These are phyloP conservation scores for Cichlasoma orientale DNA, from an alignment of 2,797 vertebrate genomes.

Conservation along the genomic window DNA sequence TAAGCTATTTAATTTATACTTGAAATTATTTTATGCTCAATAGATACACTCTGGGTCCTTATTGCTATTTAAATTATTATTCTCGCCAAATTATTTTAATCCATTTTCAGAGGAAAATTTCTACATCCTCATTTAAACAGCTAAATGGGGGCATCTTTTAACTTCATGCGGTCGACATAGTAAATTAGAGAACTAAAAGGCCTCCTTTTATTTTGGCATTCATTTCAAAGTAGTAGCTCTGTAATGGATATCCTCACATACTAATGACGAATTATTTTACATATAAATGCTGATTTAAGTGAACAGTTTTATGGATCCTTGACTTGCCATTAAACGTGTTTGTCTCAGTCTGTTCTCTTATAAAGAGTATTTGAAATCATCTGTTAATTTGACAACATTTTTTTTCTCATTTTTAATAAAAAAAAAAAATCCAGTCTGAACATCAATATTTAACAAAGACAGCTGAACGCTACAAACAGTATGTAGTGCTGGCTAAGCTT, in stretches of 20 bases:
- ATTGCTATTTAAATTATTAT: conserved; percentile 87
- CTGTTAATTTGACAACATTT: no score
- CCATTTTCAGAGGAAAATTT: conserved; percentile 83
- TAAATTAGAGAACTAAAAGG: conserved; percentile 80
- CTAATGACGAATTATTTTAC: conserved; percentile 75
- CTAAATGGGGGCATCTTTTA: conserved; percentile 86
- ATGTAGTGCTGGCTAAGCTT: conserved; percentile 1
- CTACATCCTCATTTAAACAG: conserved; percentile 83
- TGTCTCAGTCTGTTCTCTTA: conserved; percentile 57
- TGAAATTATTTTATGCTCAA: conserved; percentile 85
- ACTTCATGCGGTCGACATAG: conserved; percentile 78
- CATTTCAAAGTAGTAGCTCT: conserved; percentile 77
- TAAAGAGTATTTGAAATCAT: conserved; percentile 32
- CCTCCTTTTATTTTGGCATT: conserved; percentile 76
- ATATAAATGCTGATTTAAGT: conserved; percentile 74
- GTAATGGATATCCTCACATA: conserved; percentile 77
- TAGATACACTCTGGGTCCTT: conserved; percentile 83
- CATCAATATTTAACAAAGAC: conserved; percentile 33
- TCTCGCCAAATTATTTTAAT: conserved; percentile 87
- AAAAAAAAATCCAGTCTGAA: conserved; percentile 18
- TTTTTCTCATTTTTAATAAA: no score
- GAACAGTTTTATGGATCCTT: conserved; percentile 43
- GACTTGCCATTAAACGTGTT: conserved; percentile 59
- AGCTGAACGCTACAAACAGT: conserved; percentile 7
- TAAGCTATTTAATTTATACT: conserved; percentile 88